Percentiles rank a stretch among this genome's conserved stretches.
phyloP scores from a whole-genome alignment of 30 jellyfish, hydroid and myxozoan genomes.

The Cassiopea andromeda region DNA sequence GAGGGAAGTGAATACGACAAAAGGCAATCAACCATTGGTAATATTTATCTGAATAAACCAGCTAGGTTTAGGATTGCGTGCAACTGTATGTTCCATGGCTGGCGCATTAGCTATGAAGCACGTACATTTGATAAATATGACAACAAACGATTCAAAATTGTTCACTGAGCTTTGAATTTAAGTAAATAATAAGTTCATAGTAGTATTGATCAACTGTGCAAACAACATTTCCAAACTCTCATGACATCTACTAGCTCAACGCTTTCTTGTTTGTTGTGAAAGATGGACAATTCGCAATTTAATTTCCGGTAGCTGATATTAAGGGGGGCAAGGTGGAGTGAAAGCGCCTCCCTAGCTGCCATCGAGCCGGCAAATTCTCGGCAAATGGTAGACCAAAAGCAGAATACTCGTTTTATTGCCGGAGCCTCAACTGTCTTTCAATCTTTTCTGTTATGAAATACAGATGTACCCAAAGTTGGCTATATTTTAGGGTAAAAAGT shows the following conservation, averaged over 20 bases:
- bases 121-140: neutral
- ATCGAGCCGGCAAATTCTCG: too few relatives aligned
- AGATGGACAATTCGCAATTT: neutral
- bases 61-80: neutral
- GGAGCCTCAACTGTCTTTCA: too few relatives aligned
- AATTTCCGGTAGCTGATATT: too few relatives aligned
- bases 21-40: neutral
- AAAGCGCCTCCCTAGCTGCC: too few relatives aligned
- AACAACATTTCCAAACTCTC: neutral
- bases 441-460: too few relatives aligned
- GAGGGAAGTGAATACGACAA: neutral
- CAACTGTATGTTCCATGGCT: neutral
- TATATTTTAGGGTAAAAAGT: too few relatives aligned
- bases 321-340: too few relatives aligned
- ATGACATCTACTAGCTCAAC: neutral
- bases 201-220: neutral
- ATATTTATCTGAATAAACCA: neutral
- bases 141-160: neutral
- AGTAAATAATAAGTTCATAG: neutral
- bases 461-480: too few relatives aligned
- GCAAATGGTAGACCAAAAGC: too few relatives aligned
- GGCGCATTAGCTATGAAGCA: neutral
- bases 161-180: neutral
- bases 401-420: too few relatives aligned
- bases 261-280: neutral